Evolutionary conservation across 2,113 vertebrate genomes (phyloP), one percentile per base, ranked within the genome.

Genomic region (Pantherophis guttatus): DNA sequence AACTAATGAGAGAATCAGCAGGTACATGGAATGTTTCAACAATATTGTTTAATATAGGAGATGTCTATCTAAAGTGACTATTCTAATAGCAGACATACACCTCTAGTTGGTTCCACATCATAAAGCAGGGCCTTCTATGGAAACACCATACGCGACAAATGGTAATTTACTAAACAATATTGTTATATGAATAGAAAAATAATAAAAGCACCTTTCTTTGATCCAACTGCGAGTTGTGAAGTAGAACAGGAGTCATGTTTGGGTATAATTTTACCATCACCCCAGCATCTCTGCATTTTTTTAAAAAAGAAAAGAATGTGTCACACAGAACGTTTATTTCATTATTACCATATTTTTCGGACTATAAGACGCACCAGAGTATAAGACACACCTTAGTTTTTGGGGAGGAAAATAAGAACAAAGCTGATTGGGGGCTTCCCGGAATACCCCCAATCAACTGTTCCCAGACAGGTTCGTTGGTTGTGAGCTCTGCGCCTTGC

Each of bases 181-280:
- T 58, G 7, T 39, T 52, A 0, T 33, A 75, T 13, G 88, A 87
- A 55, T 3, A 21, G 44, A 62, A 70, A 21, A 65, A 52, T 50
- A 81, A 94, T 59, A 24, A 6, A 52, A 96, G 97, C 96, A 99
- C 99, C 98, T 99, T 98, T 96, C 99, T 99, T 93, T 99, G 98
- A 97, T 99, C 99, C 94, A 99, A 98, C 29, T 99, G 99, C 24
- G 99, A 98, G 96, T 99, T 99, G 96, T 99, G 99, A 93, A 99
- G 98, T 50, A 99, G 96, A 50, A 99, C 99, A 1, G 99, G 97
- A 94, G 97, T 99, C 99, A 99, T 99, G 96, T 99, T 99, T 93
- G 98, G 98, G 94, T 99, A 99, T 29, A 99, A 97, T 96, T 99
- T 99, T 90, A 99, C 98, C 99, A 99, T 99, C 54, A 99, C 99